phyloP scores from a whole-genome alignment of 2,113 vertebrate genomes.

The Gila orcuttii region DNA sequence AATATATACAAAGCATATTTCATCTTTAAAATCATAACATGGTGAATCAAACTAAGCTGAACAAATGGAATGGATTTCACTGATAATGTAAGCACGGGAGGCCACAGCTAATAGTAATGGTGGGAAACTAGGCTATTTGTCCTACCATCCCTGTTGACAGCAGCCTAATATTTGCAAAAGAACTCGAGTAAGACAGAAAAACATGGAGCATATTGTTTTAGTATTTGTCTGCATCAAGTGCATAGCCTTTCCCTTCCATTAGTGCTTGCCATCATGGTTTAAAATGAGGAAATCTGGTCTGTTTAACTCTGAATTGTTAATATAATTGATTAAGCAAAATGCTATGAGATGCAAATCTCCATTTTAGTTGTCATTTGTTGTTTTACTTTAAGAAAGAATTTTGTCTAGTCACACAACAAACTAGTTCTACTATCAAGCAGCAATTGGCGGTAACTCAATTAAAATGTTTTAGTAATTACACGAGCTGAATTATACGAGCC shows the following conservation, averaged over 20 bases:
- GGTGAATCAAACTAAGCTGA: slow-evolving; percentile 41
- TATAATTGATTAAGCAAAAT: background rate
- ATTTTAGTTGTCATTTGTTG: background rate
- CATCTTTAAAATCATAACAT: slow-evolving; percentile 28
- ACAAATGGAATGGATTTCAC: slow-evolving; percentile 40
- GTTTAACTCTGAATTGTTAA: background rate
- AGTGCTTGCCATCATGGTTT: background rate
- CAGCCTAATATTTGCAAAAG: slow-evolving; percentile 25
- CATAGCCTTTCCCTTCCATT: background rate
- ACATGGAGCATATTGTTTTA: slow-evolving; percentile 20
- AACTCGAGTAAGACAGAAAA: slow-evolving; percentile 27
- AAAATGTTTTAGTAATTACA: background rate
- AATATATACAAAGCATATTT: slow-evolving; percentile 44
- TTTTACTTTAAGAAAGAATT: background rate
- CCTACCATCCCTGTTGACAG: slow-evolving; percentile 38
- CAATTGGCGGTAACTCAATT: background rate
- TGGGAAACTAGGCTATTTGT: slow-evolving; percentile 34
- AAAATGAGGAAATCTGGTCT: background rate
- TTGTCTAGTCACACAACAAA: background rate
- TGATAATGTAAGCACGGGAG: slow-evolving; percentile 30
- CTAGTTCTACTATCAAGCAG: background rate
- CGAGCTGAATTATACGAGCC: background rate
- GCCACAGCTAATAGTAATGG: slow-evolving; percentile 42
- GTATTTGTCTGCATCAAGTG: background rate
- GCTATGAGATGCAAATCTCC: background rate